Evolutionary conservation across 1,140 invertebrate species (phyloP).

Genomic region (Homarus americanus): DNA sequence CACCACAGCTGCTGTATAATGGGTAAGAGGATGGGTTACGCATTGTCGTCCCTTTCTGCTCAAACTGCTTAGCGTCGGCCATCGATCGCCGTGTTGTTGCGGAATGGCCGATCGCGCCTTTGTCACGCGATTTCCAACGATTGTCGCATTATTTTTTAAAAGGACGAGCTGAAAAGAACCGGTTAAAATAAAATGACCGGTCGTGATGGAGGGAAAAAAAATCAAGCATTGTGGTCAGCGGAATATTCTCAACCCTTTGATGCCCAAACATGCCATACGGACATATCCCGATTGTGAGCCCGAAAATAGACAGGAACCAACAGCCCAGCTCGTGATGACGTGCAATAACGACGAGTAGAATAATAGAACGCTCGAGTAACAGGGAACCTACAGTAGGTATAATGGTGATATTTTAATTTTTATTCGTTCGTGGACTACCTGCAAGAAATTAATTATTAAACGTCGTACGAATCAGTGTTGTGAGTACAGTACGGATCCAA

Average conservation of each 20-base stretch:
- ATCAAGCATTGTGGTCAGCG: not conserved
- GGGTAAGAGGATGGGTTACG: conserved; percentile 72
- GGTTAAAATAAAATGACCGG: not conserved
- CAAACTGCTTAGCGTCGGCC: conserved; percentile 63
- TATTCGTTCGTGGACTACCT: too few species aligned
- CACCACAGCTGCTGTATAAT: conserved; percentile 63
- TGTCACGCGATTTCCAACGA: not conserved
- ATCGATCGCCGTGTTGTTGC: conserved; percentile 63
- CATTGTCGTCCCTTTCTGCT: conserved; percentile 68
- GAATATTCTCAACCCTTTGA: not conserved
- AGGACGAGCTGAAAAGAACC: not conserved
- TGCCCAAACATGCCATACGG: not conserved
- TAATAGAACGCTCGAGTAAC: too few species aligned
- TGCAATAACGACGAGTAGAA: too few species aligned
- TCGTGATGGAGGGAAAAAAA: not conserved
- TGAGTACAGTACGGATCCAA: too few species aligned
- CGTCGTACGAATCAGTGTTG: too few species aligned
- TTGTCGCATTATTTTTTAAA: not conserved
- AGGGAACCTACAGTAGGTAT: too few species aligned
- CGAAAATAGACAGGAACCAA: too few species aligned
- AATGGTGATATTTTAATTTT: too few species aligned
- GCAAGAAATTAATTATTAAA: too few species aligned
- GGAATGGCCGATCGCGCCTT: conserved; percentile 59
- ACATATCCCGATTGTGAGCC: not conserved
- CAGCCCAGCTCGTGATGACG: too few species aligned